These are phyloP conservation scores for Netelia melanura DNA, from an alignment of 2,888 invertebrate genomes.

Conservation along the genomic window DNA sequence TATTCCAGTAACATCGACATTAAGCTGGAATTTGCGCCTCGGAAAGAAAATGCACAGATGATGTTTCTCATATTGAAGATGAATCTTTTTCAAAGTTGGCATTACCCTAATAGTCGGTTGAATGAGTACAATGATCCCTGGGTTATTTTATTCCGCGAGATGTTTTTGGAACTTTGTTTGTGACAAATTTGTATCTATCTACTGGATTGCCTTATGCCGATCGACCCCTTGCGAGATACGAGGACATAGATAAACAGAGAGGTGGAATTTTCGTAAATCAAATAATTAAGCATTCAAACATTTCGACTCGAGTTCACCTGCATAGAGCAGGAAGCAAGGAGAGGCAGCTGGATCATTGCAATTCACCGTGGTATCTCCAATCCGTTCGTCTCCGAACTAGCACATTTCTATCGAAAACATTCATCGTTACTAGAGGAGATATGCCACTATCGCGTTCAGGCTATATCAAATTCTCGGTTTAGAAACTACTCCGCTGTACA, in stretches of 20 bases:
- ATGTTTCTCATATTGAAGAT: too few relatives aligned
- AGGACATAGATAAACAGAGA: not conserved
- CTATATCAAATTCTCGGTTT: slow-evolving; percentile 79
- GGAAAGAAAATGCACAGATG: too few relatives aligned
- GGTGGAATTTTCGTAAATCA: not conserved
- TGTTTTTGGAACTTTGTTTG: not conserved
- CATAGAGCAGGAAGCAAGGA: not conserved
- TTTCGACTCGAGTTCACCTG: slow-evolving; percentile 41
- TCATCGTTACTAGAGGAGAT: slow-evolving; percentile 31
- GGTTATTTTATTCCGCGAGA: not conserved
- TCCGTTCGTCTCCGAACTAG: slow-evolving; percentile 70
- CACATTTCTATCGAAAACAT: slow-evolving; percentile 66
- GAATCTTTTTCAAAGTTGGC: too few relatives aligned
- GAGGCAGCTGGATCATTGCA: not conserved
- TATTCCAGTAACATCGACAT: too few relatives aligned
- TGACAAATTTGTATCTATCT: not conserved
- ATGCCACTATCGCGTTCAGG: slow-evolving; percentile 47
- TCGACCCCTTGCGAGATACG: slow-evolving; percentile 42
- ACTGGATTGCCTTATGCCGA: slow-evolving; percentile 67
- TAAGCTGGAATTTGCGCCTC: too few relatives aligned
- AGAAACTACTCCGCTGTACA: slow-evolving; percentile 29
- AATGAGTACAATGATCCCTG: too few relatives aligned
- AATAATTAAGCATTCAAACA: slow-evolving; percentile 67
- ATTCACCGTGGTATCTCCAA: not conserved
- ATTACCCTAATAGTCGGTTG: too few relatives aligned